phyloP scores from a whole-genome alignment of 2,888 invertebrate species.

The Coronaproctus castanopsis region DNA sequence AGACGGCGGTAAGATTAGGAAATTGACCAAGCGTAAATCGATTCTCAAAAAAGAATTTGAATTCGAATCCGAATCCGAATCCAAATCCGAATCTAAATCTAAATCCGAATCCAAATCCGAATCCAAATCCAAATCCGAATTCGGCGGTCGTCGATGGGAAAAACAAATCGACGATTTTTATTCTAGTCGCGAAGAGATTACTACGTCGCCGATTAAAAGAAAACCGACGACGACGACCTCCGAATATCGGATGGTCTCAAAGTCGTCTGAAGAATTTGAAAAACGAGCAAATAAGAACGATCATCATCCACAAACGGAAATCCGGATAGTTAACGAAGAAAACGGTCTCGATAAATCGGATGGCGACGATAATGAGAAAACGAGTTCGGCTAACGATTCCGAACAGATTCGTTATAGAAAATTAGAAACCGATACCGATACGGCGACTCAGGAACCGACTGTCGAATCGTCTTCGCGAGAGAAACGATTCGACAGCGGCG shows the following conservation, averaged over 20 bases:
- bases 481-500: neutral
- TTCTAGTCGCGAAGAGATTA: neutral
- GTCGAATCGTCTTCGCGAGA: neutral
- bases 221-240: neutral
- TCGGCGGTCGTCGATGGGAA: too few species aligned
- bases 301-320: neutral
- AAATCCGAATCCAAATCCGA: too few species aligned
- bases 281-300: neutral
- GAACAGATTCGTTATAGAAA: neutral
- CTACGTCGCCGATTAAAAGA: neutral
- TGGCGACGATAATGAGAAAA: neutral
- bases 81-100: too few species aligned
- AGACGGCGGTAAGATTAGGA: conserved; percentile 13
- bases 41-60: too few species aligned
- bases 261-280: neutral
- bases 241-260: neutral
- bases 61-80: too few species aligned
- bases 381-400: neutral
- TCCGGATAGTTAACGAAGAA: neutral
- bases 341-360: neutral
- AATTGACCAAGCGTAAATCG: conserved; percentile 15
- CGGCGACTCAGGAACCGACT: neutral
- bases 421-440: neutral
- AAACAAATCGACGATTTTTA: neutral
- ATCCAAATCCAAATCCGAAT: too few species aligned